Base-by-base conservation (phyloP, 2,888 invertebrate species). In the Apamea monoglypha region DNA sequence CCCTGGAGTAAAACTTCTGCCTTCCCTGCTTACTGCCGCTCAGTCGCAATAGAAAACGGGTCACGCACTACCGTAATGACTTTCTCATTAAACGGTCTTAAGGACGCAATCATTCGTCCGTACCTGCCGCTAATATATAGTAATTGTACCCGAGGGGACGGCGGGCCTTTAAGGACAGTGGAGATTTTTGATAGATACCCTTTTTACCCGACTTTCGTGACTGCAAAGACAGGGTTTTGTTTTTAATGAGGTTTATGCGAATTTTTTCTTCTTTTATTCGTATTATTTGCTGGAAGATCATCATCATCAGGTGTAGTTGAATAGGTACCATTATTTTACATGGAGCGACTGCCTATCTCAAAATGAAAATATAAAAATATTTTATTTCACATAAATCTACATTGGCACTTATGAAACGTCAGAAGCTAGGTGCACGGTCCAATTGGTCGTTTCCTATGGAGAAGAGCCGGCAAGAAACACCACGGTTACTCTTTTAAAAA, bases 21-120 rank as follows among this genome's bases (percentile, higher is more conserved):
- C 0, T 21, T 67, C 5, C 12, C 53, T 44, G 8, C 10, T n/a
- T 14, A 40, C 5, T 47, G 3, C 5, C 29, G 40, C 4, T 63
- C 47, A 73, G 66, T 72, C 40, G 66, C 87, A 80, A 89, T 79
- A 78, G 83, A 69, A 89, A 88, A 82, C 88, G 76, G 90, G 93
- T 94, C 94, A 94, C 94, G 94, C 87, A 81, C 92, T 74, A 75
- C 68, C 77, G 91, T 94, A 94, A 94, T 92, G 92, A 91, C 92
- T 91, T 89, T 91, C 94, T 94, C 94, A 93, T 94, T 94, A 94
- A 92, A 90, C 84, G 91, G 85, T 91, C 92, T 92, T 91, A 92
- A 91, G 91, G 90, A 89, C 89, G 83, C 89, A 88, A 90, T 90
- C 90, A 88, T 88, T 89, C 85, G 80, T 85, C 82, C 78, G 89